Evolutionary conservation across 2,888 invertebrate species (phyloP).

Genomic region (Lymantria monacha): DNA sequence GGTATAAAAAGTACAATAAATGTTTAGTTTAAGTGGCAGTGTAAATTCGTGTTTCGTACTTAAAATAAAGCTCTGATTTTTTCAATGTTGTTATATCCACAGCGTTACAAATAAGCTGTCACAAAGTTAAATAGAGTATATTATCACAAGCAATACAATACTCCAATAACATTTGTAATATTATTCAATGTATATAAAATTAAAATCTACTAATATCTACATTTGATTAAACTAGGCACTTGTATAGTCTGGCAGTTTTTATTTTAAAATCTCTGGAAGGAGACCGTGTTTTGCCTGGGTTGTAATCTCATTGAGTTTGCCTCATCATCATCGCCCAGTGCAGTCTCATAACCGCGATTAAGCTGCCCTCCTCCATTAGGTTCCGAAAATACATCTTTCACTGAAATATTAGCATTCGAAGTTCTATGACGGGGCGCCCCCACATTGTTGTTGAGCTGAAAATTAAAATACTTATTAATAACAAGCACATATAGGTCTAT

Average conservation of each 20-base stretch:
- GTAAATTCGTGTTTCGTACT: slow-evolving; percentile 59
- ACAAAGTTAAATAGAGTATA: slow-evolving; percentile 42
- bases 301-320: slow-evolving; percentile 88
- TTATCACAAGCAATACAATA: slow-evolving; percentile 65
- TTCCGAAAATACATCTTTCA: slow-evolving; percentile 90
- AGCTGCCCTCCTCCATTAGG: slow-evolving; percentile 87
- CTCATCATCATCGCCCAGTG: slow-evolving; percentile 85
- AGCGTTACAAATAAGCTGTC: slow-evolving; percentile 35
- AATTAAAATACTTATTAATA: not conserved
- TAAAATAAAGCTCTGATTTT: slow-evolving; percentile 55
- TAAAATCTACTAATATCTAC: slow-evolving; percentile 35
- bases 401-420: slow-evolving; percentile 89
- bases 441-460: slow-evolving; percentile 83
- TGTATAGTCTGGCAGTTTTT: slow-evolving; percentile 54
- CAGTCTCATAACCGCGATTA: slow-evolving; percentile 89
- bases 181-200: slow-evolving; percentile 25
- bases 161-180: slow-evolving; percentile 35
- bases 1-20: slow-evolving; percentile 39
- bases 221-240: slow-evolving; percentile 32
- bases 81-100: slow-evolving; percentile 46
- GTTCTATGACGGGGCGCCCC: slow-evolving; percentile 85
- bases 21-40: slow-evolving; percentile 72
- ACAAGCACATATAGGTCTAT: no score
- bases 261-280: slow-evolving; percentile 78
- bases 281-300: slow-evolving; percentile 84